phyloP scores from a whole-genome alignment of 2,797 vertebrate genomes.

The Chelonia mydas region DNA sequence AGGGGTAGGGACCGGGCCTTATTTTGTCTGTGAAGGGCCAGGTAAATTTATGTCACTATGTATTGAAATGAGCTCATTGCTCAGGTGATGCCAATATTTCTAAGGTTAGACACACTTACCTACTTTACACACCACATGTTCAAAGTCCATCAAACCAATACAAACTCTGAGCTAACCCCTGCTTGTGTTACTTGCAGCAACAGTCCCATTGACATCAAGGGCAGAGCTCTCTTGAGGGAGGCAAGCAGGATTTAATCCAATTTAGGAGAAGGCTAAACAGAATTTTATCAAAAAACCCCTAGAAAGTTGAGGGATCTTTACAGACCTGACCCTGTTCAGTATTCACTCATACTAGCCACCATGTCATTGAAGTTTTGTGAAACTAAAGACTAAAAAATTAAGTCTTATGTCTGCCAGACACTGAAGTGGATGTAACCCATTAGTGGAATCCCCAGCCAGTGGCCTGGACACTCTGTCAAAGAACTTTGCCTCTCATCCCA shows the following conservation, averaged over 20 bases:
- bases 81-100: neutral
- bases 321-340: neutral
- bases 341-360: neutral
- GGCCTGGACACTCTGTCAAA: neutral
- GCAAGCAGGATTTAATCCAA: neutral
- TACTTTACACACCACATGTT: neutral
- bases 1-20: neutral
- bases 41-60: neutral
- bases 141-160: neutral
- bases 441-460: neutral
- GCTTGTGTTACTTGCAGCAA: neutral
- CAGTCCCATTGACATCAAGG: neutral
- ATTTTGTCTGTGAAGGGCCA: neutral
- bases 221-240: neutral
- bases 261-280: neutral
- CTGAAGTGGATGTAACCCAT: neutral
- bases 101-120: neutral
- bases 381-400: neutral
- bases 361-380: neutral
- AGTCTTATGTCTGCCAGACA: neutral
- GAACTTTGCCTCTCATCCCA: neutral
- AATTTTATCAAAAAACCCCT: neutral
- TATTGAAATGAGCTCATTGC: neutral
- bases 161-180: neutral
- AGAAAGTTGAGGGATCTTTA: neutral